These are phyloP conservation scores for Hycleus phaleratus DNA, from an alignment of 1,140 invertebrate species.

Conservation along the genomic window DNA sequence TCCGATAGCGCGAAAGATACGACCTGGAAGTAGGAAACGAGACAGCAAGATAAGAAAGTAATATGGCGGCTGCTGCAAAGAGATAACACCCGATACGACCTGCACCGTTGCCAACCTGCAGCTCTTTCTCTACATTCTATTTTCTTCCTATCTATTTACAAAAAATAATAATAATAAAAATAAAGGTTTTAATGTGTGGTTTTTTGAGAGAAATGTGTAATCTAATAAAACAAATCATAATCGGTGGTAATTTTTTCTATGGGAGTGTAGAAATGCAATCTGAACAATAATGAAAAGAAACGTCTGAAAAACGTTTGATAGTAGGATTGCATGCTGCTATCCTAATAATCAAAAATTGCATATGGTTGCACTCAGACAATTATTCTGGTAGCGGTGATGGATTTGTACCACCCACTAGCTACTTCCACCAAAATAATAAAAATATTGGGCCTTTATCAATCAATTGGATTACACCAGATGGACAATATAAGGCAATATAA, in stretches of 20 bases:
- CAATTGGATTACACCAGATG: too few species aligned
- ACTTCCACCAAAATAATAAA: too few species aligned
- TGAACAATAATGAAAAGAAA: slow-evolving; percentile 7
- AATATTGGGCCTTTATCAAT: too few species aligned
- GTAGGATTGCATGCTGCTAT: slow-evolving; percentile 8
- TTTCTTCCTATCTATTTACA: not conserved
- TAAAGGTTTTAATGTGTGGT: not conserved
- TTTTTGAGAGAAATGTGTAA: not conserved
- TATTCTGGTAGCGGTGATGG: too few species aligned
- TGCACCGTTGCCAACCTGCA: slow-evolving; percentile 25
- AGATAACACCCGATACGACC: slow-evolving; percentile 34
- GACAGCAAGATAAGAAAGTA: slow-evolving; percentile 38
- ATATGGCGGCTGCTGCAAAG: slow-evolving; percentile 36
- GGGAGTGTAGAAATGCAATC: slow-evolving; percentile 6
- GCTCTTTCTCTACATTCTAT: slow-evolving; percentile 4
- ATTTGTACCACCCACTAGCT: too few species aligned
- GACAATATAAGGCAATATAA: too few species aligned
- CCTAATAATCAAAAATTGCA: slow-evolving; percentile 17
- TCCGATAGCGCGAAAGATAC: slow-evolving; percentile 33
- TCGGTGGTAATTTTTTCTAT: slow-evolving; percentile 2
- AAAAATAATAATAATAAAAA: not conserved
- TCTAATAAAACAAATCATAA: not conserved
- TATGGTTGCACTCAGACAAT: slow-evolving; percentile 11
- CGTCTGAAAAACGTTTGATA: slow-evolving; percentile 11
- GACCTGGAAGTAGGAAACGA: slow-evolving; percentile 38